phyloP scores from a whole-genome alignment of 37 sponge, comb jelly and placozoan species.

The Halichondria panicea region DNA sequence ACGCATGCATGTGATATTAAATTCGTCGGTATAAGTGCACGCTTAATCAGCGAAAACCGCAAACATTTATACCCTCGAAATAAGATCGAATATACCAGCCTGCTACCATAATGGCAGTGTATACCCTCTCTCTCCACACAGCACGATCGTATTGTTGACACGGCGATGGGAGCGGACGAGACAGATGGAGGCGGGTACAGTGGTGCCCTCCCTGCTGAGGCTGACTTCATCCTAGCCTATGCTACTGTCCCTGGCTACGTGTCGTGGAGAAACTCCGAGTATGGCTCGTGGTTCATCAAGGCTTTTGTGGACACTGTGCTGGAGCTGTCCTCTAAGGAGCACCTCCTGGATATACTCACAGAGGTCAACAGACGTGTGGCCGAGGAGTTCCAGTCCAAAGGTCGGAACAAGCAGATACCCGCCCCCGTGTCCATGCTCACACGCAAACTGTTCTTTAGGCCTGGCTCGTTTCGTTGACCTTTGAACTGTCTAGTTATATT shows the following conservation, averaged over 20 bases:
- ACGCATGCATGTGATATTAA: too few relatives aligned
- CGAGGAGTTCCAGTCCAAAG: conserved; percentile 67
- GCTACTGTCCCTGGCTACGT: conserved; percentile 88
- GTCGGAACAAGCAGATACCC: conserved; percentile 80
- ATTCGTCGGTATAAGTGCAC: too few relatives aligned
- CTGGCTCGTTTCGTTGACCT: conserved; percentile 14
- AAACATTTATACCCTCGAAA: too few relatives aligned
- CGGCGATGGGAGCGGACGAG: conserved; percentile 38
- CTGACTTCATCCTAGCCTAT: conserved; percentile 81
- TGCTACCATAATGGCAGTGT: too few relatives aligned
- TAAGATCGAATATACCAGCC: too few relatives aligned
- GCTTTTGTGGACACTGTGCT: conserved; percentile 67
- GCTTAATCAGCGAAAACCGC: too few relatives aligned
- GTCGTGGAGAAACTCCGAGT: conserved; percentile 90
- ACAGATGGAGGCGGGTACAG: conserved; percentile 40
- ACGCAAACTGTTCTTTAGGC: conserved; percentile 67
- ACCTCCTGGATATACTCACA: conserved; percentile 67
- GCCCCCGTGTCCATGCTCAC: conserved; percentile 69
- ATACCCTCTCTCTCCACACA: background rate
- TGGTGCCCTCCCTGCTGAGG: conserved; percentile 71
- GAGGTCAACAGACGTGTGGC: conserved; percentile 80
- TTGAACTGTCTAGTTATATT: background rate
- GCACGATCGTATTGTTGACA: background rate
- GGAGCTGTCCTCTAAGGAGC: conserved; percentile 41
- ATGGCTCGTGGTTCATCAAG: conserved; percentile 89